Evolutionary conservation across 2,888 invertebrate species (phyloP).

Genomic region (Azorinus chamasolen): DNA sequence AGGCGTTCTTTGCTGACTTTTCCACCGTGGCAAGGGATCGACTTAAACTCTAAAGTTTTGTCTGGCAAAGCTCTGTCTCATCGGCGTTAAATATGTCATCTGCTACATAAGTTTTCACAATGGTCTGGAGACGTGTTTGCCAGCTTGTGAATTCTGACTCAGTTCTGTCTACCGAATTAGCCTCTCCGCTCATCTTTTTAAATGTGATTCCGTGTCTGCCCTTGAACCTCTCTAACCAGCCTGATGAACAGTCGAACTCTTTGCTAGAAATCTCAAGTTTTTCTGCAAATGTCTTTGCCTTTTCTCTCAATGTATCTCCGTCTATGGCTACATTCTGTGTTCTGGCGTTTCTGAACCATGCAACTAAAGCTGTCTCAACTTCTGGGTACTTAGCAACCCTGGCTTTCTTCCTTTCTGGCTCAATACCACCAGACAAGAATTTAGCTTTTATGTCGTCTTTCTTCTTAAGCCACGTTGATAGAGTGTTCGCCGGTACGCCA

Average conservation of each 20-base stretch:
- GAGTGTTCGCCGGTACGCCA: conserved; percentile 2
- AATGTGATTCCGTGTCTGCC: conserved; percentile 9
- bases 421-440: not conserved
- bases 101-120: conserved; percentile 40
- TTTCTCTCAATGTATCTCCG: not conserved
- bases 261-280: not conserved
- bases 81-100: conserved; percentile 63
- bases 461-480: conserved; percentile 10
- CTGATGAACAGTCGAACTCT: not conserved
- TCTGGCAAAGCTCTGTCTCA: conserved; percentile 53
- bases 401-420: conserved; percentile 5
- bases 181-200: conserved; percentile 17
- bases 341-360: not conserved
- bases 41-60: conserved; percentile 40
- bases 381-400: not conserved
- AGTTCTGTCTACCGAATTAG: conserved; percentile 21
- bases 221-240: conserved; percentile 23
- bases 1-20: conserved; percentile 51
- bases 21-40: conserved; percentile 45
- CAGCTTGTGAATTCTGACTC: not conserved
- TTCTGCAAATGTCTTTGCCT: not conserved
- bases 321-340: not conserved
- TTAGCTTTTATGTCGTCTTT: not conserved
- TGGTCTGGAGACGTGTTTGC: conserved; percentile 8
- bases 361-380: not conserved